These are phyloP conservation scores for Odontamblyopus rebecca DNA, from an alignment of 2,797 vertebrate genomes.

Conservation along the genomic window DNA sequence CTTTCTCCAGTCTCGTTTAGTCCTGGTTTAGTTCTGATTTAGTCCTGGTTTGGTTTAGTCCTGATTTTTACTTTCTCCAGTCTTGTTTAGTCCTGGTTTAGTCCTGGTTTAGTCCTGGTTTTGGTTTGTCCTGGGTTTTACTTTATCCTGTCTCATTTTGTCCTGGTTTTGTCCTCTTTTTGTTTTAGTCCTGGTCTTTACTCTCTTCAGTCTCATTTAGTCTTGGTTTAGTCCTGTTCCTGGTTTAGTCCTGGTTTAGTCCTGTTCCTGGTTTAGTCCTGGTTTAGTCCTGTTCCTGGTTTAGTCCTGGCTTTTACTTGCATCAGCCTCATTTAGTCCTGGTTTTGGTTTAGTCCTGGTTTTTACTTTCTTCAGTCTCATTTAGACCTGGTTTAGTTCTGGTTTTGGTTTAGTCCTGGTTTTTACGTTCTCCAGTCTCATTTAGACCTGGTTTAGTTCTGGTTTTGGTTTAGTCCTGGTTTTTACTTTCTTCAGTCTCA, in stretches of 20 bases:
- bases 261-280: background rate
- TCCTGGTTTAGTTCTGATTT: background rate
- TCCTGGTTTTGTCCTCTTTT: background rate
- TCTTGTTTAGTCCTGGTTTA: too few species aligned
- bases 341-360: too few species aligned
- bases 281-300: background rate
- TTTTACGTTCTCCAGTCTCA: too few species aligned
- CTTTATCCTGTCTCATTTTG: background rate
- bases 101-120: background rate
- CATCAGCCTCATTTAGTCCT: too few species aligned
- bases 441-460: slow-evolving; percentile 2
- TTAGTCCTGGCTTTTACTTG: background rate
- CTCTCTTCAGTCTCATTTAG: background rate
- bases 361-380: too few species aligned
- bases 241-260: background rate
- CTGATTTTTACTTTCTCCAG: too few species aligned
- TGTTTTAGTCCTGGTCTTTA: too few species aligned
- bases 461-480: too few species aligned
- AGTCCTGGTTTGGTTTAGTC: background rate
- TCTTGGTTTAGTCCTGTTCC: background rate
- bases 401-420: background rate
- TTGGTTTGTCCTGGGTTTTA: background rate
- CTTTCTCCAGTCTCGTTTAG: too few species aligned
- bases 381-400: slow-evolving; percentile 6
- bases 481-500: too few species aligned